Conservation (phyloP, 1,140 invertebrate genomes). For the Pomacea maculata region DNA sequence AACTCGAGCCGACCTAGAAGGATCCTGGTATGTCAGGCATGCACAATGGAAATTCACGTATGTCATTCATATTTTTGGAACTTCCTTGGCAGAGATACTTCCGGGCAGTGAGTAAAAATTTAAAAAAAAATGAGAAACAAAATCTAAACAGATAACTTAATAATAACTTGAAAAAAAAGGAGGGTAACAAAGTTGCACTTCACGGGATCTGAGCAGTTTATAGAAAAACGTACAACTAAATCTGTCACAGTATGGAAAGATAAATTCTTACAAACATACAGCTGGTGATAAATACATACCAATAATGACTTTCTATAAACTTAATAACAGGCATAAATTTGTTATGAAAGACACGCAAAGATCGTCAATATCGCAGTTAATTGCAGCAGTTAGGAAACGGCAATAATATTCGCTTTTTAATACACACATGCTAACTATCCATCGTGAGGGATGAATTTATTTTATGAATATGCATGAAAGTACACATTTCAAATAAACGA, state of each 20-base stretch:
- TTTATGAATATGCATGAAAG: background rate
- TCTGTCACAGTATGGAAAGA: background rate
- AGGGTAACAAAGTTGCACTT: background rate
- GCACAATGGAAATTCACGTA: background rate
- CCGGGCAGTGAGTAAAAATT: background rate
- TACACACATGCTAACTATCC: constrained; percentile 1
- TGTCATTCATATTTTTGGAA: background rate
- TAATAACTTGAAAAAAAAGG: background rate
- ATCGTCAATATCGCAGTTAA: constrained; percentile 15
- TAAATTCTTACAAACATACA: background rate
- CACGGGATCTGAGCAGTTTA: constrained; percentile 2
- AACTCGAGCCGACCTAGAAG: background rate
- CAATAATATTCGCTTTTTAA: background rate
- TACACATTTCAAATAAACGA: background rate
- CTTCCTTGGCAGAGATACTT: background rate
- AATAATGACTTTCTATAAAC: constrained; percentile 1
- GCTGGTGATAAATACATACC: background rate
- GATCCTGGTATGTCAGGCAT: background rate
- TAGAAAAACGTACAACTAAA: background rate
- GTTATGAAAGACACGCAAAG: constrained; percentile 14
- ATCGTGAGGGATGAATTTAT: background rate
- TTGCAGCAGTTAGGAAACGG: constrained; percentile 1
- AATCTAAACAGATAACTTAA: background rate
- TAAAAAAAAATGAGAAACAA: background rate
- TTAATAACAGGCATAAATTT: background rate